Conservation (phyloP, 1,140 invertebrate genomes). For the Leptopilina boulardi region DNA sequence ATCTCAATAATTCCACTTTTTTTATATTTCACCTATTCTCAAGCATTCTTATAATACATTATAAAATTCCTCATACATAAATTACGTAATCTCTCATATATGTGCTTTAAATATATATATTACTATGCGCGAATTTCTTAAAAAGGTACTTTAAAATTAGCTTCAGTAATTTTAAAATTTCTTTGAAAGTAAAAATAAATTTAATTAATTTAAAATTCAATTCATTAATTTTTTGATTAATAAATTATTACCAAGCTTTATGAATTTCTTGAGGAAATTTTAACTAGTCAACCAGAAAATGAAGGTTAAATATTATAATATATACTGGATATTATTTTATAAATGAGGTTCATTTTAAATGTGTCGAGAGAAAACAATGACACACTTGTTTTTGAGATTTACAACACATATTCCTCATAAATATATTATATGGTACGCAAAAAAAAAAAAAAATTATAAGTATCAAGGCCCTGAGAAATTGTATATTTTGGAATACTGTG, state of each 20-base stretch:
- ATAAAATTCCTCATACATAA: not conserved
- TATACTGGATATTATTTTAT: not conserved
- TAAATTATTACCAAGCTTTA: too few species aligned
- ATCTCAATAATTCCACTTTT: constrained; percentile 7
- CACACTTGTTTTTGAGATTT: constrained; percentile 9
- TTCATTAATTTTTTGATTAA: too few species aligned
- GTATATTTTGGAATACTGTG: not conserved
- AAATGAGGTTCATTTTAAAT: constrained; percentile 2
- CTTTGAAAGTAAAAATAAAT: too few species aligned
- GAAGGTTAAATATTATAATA: not conserved
- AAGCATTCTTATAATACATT: constrained; percentile 20
- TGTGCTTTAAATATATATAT: too few species aligned
- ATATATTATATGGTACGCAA: too few species aligned
- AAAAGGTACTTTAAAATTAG: too few species aligned
- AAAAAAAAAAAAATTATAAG: not conserved
- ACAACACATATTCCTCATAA: constrained; percentile 2
- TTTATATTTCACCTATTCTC: constrained; percentile 24
- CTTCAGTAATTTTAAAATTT: too few species aligned
- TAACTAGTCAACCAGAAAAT: not conserved
- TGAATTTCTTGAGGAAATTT: too few species aligned
- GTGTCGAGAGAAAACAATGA: not conserved
- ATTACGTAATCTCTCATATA: not conserved
- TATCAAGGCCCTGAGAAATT: not conserved
- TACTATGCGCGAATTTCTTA: too few species aligned
- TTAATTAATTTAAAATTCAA: too few species aligned